Conservation (phyloP, 53 echinoderm and acorn worm species). For the Hippasteria phrygiana region DNA sequence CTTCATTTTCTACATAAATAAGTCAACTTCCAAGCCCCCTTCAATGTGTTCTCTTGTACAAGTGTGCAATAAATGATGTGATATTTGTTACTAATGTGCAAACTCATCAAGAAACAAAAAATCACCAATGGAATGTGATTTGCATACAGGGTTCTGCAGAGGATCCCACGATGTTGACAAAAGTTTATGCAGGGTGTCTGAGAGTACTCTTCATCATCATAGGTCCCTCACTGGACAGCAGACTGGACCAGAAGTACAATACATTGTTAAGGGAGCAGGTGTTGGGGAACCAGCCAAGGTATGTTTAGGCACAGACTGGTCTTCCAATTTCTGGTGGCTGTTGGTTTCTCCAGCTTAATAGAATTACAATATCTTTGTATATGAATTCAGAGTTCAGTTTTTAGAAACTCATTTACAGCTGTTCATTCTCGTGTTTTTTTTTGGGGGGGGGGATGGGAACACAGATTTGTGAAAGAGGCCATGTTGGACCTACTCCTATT, state of each 20-base stretch:
- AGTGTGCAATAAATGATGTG: too few relatives aligned
- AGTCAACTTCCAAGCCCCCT: too few relatives aligned
- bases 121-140: background rate
- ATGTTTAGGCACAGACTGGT: background rate
- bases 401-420: too few relatives aligned
- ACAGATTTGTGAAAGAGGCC: slow-evolving; percentile 54
- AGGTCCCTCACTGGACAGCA: slow-evolving; percentile 30
- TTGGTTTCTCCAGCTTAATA: too few relatives aligned
- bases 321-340: too few relatives aligned
- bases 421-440: too few relatives aligned
- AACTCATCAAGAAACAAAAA: background rate
- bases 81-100: too few relatives aligned
- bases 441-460: too few relatives aligned
- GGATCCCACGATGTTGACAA: slow-evolving; percentile 5
- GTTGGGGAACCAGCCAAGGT: slow-evolving; percentile 57
- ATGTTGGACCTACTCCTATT: slow-evolving; percentile 54
- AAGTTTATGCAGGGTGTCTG: slow-evolving; percentile 47
- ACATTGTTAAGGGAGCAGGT: slow-evolving; percentile 43
- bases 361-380: too few relatives aligned
- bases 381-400: too few relatives aligned
- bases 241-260: slow-evolving; percentile 29
- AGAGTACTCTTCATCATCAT: slow-evolving; percentile 48
- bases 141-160: slow-evolving; percentile 22
- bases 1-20: too few relatives aligned
- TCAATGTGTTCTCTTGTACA: too few relatives aligned